phyloP scores from a whole-genome alignment of 2,113 vertebrate genomes.

The Carollia perspicillata region DNA sequence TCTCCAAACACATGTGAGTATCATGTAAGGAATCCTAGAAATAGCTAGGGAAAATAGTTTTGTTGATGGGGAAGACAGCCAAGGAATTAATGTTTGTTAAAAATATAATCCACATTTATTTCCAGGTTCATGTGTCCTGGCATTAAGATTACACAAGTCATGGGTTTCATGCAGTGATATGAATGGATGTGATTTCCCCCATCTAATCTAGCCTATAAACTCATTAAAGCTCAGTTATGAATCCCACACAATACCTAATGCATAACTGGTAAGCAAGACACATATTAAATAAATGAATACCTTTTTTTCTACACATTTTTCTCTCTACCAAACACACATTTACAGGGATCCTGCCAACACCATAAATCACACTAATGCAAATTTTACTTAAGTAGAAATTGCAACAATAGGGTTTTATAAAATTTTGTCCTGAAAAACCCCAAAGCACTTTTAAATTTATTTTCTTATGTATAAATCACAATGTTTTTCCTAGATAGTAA shows the following conservation, averaged over 20 bases:
- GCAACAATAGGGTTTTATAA: not conserved
- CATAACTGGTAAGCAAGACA: not conserved
- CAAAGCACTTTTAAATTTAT: not conserved
- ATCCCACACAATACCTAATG: not conserved
- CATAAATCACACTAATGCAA: not conserved
- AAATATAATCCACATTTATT: not conserved
- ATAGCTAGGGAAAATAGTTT: not conserved
- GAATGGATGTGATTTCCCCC: not conserved
- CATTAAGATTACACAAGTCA: not conserved
- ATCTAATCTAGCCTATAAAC: not conserved
- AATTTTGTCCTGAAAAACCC: not conserved
- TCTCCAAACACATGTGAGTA: not conserved
- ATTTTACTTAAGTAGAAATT: not conserved
- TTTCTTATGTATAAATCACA: not conserved
- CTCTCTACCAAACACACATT: not conserved
- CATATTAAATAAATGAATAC: not conserved
- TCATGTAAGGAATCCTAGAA: not conserved
- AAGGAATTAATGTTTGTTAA: not conserved
- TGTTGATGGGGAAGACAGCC: not conserved
- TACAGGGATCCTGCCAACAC: not conserved
- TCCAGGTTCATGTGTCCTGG: not conserved
- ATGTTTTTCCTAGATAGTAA: not conserved
- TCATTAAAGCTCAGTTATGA: not conserved
- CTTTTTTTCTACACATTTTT: not conserved
- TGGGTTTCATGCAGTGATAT: not conserved